phyloP scores from a whole-genome alignment of 2,797 vertebrate species.

The Intellagama lesueurii region DNA sequence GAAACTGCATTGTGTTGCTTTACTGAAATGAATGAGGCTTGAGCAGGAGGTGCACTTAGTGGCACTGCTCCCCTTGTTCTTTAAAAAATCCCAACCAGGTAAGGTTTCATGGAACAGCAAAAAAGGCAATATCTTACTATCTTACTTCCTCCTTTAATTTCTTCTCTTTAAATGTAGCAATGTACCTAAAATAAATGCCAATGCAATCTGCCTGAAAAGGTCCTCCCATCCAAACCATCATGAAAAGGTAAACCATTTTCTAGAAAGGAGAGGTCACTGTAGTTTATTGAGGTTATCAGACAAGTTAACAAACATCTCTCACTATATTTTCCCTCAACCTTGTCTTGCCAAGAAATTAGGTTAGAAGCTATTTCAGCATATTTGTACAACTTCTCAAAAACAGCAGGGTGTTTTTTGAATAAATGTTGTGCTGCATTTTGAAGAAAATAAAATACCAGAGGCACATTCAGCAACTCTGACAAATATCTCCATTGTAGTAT shows the following conservation, averaged over 20 bases:
- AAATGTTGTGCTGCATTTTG: slow-evolving; percentile 67
- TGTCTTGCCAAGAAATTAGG: slow-evolving; percentile 72
- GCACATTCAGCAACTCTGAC: background rate
- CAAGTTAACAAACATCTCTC: slow-evolving; percentile 65
- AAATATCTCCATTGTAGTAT: accelerated
- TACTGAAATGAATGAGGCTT: background rate
- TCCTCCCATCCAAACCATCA: slow-evolving; percentile 71
- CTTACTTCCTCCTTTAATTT: slow-evolving; percentile 63
- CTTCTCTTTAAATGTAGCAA: slow-evolving; percentile 64
- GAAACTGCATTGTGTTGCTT: too few species aligned
- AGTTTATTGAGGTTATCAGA: slow-evolving; percentile 75
- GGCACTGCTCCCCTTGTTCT: slow-evolving; percentile 34
- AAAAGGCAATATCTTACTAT: slow-evolving; percentile 30
- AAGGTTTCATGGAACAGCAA: slow-evolving; percentile 31
- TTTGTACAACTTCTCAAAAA: slow-evolving; percentile 71
- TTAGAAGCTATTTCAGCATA: slow-evolving; percentile 59
- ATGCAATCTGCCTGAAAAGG: slow-evolving; percentile 77
- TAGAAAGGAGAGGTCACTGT: slow-evolving; percentile 67
- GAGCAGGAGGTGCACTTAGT: background rate
- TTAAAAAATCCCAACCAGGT: slow-evolving; percentile 49
- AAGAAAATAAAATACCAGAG: background rate
- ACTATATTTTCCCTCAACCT: slow-evolving; percentile 62
- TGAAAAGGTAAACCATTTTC: slow-evolving; percentile 70
- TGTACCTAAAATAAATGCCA: slow-evolving; percentile 68
- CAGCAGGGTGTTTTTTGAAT: slow-evolving; percentile 67